Conservation (phyloP, 37 sponge, comb jelly and placozoan genomes). For the Ianthella basta region DNA sequence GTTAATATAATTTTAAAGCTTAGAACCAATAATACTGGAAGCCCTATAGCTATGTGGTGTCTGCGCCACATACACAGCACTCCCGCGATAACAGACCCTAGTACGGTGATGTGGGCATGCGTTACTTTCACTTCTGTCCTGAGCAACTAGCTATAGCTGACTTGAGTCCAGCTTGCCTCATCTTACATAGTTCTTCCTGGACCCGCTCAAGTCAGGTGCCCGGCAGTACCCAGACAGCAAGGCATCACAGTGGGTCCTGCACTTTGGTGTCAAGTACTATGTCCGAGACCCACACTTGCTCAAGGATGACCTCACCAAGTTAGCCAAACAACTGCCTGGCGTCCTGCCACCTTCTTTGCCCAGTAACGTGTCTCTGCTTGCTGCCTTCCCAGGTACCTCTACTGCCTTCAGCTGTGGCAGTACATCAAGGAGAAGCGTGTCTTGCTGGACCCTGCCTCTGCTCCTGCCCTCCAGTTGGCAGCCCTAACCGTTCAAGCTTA, state of each 20-base stretch:
- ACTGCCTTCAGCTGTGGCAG: conserved; percentile 62
- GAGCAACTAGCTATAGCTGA: too few relatives aligned
- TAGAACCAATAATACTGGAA: too few relatives aligned
- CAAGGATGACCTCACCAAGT: conserved; percentile 65
- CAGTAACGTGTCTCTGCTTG: too few relatives aligned
- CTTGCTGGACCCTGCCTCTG: conserved; percentile 39
- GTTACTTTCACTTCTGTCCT: too few relatives aligned
- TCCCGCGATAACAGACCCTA: too few relatives aligned
- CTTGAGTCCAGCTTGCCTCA: too few relatives aligned
- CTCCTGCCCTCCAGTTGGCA: conserved; percentile 54
- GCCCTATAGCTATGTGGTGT: too few relatives aligned
- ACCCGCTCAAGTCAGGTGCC: neutral
- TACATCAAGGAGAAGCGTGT: conserved; percentile 68
- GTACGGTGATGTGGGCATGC: too few relatives aligned
- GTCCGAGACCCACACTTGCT: conserved; percentile 62
- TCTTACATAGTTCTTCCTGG: conserved; percentile 1
- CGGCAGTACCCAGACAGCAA: conserved; percentile 1
- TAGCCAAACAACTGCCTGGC: neutral
- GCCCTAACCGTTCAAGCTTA: conserved; percentile 74
- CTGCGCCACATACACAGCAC: too few relatives aligned
- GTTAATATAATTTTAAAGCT: too few relatives aligned
- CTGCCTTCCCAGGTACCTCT: conserved; percentile 48
- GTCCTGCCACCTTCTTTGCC: too few relatives aligned
- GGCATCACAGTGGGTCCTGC: conserved; percentile 40
- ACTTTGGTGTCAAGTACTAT: conserved; percentile 87